Conservation (phyloP, 2,888 invertebrate genomes). For the Ophioninae sp. region DNA sequence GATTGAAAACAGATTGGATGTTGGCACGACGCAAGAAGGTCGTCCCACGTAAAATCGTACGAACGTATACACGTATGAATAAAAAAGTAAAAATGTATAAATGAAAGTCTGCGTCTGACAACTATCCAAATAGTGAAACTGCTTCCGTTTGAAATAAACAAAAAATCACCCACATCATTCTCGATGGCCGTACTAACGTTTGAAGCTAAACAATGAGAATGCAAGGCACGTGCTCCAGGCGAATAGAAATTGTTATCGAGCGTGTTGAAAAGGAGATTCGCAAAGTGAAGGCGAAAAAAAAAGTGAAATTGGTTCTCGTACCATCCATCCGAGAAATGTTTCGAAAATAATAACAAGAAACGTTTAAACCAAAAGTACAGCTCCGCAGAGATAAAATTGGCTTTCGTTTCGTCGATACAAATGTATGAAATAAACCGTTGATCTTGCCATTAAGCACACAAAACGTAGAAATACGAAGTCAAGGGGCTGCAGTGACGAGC, state of each 20-base stretch:
- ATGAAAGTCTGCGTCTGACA: neutral
- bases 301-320: neutral
- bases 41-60: neutral
- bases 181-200: neutral
- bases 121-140: neutral
- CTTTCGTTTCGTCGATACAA: conserved; percentile 27
- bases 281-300: neutral
- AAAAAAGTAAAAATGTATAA: neutral
- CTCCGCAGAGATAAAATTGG: neutral
- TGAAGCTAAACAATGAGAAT: neutral
- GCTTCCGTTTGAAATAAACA: neutral
- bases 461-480: conserved; percentile 5
- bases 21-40: no score
- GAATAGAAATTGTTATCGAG: neutral
- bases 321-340: conserved; percentile 6
- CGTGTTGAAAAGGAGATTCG: neutral
- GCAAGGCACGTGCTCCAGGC: neutral
- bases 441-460: conserved; percentile 33
- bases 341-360: neutral
- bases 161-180: neutral
- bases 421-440: conserved; percentile 38
- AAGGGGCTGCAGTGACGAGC: conserved; percentile 37
- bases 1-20: no score
- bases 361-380: neutral
- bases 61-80: neutral